Conservation (phyloP, 2,888 invertebrate species). For the Aspidiotus destructor region DNA sequence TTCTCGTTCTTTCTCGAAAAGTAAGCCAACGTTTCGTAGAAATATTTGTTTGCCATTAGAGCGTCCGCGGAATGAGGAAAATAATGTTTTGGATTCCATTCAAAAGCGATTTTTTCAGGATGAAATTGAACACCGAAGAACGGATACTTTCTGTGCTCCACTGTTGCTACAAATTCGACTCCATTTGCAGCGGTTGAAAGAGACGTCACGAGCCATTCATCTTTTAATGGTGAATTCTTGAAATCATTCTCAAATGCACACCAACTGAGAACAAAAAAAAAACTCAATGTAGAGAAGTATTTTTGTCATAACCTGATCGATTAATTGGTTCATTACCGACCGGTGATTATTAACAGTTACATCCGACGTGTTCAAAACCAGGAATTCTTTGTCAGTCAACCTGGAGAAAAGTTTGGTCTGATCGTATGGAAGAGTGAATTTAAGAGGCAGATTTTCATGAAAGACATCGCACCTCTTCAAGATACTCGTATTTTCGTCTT, state of each 20-base stretch:
- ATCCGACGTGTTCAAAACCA: not conserved
- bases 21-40: constrained; percentile 33
- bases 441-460: constrained; percentile 3
- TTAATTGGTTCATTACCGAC: constrained; percentile 3
- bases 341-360: constrained; percentile 12
- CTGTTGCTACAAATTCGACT: constrained; percentile 33
- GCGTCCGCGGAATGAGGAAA: constrained; percentile 28
- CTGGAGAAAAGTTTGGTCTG: constrained; percentile 10
- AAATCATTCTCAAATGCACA: not conserved
- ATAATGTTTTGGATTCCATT: constrained; percentile 19
- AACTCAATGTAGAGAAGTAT: not conserved
- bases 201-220: constrained; percentile 20
- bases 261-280: constrained; percentile 7
- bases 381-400: not conserved
- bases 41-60: constrained; percentile 31
- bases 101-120: constrained; percentile 35
- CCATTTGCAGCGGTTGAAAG: constrained; percentile 1
- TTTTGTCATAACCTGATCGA: too few relatives aligned
- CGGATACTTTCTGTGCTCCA: constrained; percentile 35
- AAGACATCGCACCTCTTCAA: not conserved
- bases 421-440: constrained; percentile 1
- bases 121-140: constrained; percentile 35
- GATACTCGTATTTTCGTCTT: not conserved
- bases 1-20: constrained; percentile 28
- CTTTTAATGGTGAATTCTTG: not conserved